Evolutionary conservation across 1,140 invertebrate species (phyloP), one percentile per base, ranked within the genome.

Genomic region (Papilio dardanus): DNA sequence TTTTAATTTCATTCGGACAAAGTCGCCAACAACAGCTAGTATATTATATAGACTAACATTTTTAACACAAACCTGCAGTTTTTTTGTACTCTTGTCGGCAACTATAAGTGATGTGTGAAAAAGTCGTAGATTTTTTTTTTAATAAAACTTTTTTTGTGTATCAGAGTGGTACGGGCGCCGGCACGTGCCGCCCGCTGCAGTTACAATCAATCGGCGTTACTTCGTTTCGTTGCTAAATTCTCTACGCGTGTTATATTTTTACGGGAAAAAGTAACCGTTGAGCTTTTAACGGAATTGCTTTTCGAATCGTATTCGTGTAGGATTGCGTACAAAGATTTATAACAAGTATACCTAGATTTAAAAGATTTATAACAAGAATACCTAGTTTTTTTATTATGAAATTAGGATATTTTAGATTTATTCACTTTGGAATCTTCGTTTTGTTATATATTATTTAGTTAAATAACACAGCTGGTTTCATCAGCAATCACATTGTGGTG

Each of bases 211-310:
- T 66, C 65, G 31, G 31, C 35, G 33, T 62, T 28, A 62, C 54
- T 62, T 28, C 24, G 54, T 62, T 62, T 28, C 54, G 33, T 69
- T 69, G n/a, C 33, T n/a, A 37, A 69, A 69, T 69, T 40, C 67
- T 19, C 67, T 21, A 69, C 67, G 67, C 67, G 35, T 69, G 67
- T 69, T 69, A 69, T 69, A 69, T 42, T 69, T 69, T 69, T 69
- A 37, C 31, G 19, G 33, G 7, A 35, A 69, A 69, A 40, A 69
- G 67, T 69, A 69, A 69, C 67, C 19, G 35, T 21, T 35, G 67
- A 40, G 67, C 67, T 69, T 69, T 69, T 69, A 69, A 69, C 67
- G 67, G 33, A 69, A 69, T 69, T 69, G 19, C 67, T 69, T 69
- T 42, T 40, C 35, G 35, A 69, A 69, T 69, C n/a, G 67, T 10